These are phyloP conservation scores for Pseudomyrmex dendroicus DNA, from an alignment of 1,140 invertebrate species.

Conservation along the genomic window DNA sequence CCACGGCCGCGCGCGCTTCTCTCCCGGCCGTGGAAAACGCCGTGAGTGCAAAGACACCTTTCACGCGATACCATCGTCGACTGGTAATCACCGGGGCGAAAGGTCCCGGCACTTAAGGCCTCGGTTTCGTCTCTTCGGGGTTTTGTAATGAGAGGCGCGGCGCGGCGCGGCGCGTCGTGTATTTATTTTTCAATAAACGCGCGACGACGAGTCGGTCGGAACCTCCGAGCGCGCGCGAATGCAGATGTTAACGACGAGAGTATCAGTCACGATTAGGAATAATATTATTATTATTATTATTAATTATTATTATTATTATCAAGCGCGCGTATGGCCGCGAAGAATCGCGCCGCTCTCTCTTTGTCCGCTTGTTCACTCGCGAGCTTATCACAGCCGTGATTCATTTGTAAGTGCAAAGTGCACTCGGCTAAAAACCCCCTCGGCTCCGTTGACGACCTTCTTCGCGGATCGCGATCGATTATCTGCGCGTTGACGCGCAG, in stretches of 20 bases:
- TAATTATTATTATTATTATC: constrained; percentile 21
- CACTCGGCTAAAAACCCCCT: constrained; percentile 14
- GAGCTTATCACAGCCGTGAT: constrained; percentile 15
- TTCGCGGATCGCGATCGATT: constrained; percentile 47
- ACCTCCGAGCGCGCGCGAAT: constrained; percentile 19
- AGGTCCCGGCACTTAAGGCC: constrained; percentile 61
- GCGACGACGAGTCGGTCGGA: constrained; percentile 13
- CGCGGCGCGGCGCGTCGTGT: constrained; percentile 53
- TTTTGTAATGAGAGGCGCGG: constrained; percentile 63
- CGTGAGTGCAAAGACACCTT: constrained; percentile 79
- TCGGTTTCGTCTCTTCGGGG: constrained; percentile 47
- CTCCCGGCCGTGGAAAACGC: constrained; percentile 62
- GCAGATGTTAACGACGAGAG: constrained; percentile 54
- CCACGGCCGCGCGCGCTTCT: neutral
- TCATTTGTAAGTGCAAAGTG: constrained; percentile 30
- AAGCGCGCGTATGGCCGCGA: constrained; percentile 13
- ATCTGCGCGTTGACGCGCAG: constrained; percentile 2
- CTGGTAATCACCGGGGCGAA: constrained; percentile 70
- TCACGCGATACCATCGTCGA: constrained; percentile 74
- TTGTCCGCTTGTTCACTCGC: constrained; percentile 17
- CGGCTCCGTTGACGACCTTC: constrained; percentile 15
- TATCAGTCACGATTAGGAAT: constrained; percentile 40
- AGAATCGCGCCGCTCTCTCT: constrained; percentile 44
- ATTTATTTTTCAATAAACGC: constrained; percentile 63
- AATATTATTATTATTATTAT: constrained; percentile 47